Evolutionary conservation across 1,140 invertebrate species (phyloP).

Genomic region (Anthonomus grandis): DNA sequence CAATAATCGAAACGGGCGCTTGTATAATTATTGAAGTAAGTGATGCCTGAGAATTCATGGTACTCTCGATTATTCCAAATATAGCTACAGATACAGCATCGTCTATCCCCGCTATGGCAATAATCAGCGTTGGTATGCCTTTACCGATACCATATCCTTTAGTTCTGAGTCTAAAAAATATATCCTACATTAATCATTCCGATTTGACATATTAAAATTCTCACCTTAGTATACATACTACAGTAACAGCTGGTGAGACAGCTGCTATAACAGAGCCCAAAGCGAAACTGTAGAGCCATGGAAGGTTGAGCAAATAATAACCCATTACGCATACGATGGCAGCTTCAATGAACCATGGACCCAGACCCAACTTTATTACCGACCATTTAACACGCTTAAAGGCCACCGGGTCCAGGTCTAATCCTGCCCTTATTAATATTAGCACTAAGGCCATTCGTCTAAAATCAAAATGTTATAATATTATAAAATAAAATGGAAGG

Average conservation of each 20-base stretch:
- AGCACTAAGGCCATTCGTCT: constrained; percentile 89
- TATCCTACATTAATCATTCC: background rate
- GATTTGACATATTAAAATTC: background rate
- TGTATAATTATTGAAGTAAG: constrained; percentile 62
- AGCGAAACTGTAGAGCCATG: constrained; percentile 83
- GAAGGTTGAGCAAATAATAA: constrained; percentile 73
- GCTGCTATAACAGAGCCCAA: constrained; percentile 79
- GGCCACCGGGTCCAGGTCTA: constrained; percentile 85
- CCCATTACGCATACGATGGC: constrained; percentile 63
- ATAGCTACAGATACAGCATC: constrained; percentile 88
- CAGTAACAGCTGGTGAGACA: constrained; percentile 92
- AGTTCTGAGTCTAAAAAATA: constrained; percentile 70
- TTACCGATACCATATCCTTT: constrained; percentile 88
- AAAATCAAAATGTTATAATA: constrained; percentile 32
- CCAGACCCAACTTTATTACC: constrained; percentile 78
- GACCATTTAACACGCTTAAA: constrained; percentile 75
- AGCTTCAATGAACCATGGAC: constrained; percentile 83
- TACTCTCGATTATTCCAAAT: constrained; percentile 80
- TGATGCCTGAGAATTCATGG: constrained; percentile 76
- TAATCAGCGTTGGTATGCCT: constrained; percentile 91
- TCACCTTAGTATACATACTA: constrained; percentile 76
- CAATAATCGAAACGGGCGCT: constrained; percentile 72
- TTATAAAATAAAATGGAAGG: no score
- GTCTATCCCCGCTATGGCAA: constrained; percentile 79
- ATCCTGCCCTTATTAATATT: constrained; percentile 87